Percentiles rank a stretch among this genome's conserved stretches.
Conservation (phyloP, 2,888 invertebrate genomes). For the Apamea epomidion region DNA sequence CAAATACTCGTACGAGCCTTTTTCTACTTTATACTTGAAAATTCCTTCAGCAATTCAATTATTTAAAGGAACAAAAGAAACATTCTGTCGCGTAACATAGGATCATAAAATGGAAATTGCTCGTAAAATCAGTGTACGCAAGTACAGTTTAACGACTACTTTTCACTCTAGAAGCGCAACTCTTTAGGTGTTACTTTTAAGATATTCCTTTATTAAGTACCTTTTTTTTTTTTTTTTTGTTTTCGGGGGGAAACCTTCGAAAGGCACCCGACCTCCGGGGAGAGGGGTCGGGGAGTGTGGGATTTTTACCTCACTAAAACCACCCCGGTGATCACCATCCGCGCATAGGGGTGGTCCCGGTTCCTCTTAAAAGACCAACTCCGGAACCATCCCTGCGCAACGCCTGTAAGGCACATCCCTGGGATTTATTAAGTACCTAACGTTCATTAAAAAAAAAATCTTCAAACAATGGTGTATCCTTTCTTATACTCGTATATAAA, state of each 20-base stretch:
- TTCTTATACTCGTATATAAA: background rate
- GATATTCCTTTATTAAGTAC: background rate
- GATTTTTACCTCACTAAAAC: too few relatives aligned
- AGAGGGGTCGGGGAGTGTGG: too few relatives aligned
- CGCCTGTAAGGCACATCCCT: too few relatives aligned
- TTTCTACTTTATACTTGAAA: slow-evolving; percentile 10
- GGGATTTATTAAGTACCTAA: background rate
- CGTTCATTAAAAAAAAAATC: background rate
- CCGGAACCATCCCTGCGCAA: too few relatives aligned
- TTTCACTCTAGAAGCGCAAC: slow-evolving; percentile 32
- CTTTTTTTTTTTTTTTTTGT: too few relatives aligned
- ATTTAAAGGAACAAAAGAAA: slow-evolving; percentile 53
- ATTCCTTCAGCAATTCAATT: slow-evolving; percentile 58
- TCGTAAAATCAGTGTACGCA: slow-evolving; percentile 60
- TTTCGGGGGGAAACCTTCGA: too few relatives aligned
- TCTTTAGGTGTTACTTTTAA: slow-evolving; percentile 40
- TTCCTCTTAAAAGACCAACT: too few relatives aligned
- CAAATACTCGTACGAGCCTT: background rate
- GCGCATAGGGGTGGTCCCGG: too few relatives aligned
- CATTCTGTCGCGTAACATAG: slow-evolving; percentile 58
- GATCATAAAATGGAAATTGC: slow-evolving; percentile 55
- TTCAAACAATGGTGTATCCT: background rate
- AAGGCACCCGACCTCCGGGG: too few relatives aligned
- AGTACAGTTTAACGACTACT: slow-evolving; percentile 52
- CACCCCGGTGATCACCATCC: too few relatives aligned